Conservation (phyloP, 2,113 vertebrate genomes). For the Podarcis raffonei region DNA sequence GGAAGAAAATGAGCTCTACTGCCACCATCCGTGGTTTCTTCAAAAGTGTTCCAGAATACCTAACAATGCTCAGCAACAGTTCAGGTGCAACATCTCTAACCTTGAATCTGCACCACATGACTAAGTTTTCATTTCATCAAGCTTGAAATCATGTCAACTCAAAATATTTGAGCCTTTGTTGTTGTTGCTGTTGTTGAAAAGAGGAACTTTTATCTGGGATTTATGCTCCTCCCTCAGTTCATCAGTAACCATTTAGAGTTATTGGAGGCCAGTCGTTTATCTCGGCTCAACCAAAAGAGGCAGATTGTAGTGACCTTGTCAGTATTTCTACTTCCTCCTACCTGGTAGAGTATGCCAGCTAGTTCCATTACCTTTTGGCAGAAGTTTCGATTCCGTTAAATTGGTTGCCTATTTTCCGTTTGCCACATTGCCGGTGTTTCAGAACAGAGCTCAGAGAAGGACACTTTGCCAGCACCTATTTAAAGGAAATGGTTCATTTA, state of each 20-base stretch:
- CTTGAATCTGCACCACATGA: background rate
- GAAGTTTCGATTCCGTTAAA: background rate
- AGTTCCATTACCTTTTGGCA: background rate
- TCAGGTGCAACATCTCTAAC: background rate
- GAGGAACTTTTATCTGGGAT: background rate
- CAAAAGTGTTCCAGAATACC: background rate
- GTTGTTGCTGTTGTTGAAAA: background rate
- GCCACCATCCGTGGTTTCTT: background rate
- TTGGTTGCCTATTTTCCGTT: background rate
- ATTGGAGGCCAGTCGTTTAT: background rate
- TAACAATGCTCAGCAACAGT: background rate
- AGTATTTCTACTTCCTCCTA: background rate
- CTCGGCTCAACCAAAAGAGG: background rate
- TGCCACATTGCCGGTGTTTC: background rate
- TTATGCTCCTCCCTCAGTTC: background rate
- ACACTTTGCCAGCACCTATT: background rate
- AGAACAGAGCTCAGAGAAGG: background rate
- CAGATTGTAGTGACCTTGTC: background rate
- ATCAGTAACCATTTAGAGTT: background rate
- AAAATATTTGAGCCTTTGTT: background rate
- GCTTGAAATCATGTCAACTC: background rate
- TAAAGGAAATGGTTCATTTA: too few species aligned
- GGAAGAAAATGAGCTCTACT: too few species aligned
- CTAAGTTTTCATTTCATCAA: background rate
- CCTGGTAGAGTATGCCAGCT: background rate